Percentiles rank a stretch among this genome's conserved stretches.
Conservation (phyloP, 2,888 invertebrate genomes). For the Ganaspis brasiliensis region DNA sequence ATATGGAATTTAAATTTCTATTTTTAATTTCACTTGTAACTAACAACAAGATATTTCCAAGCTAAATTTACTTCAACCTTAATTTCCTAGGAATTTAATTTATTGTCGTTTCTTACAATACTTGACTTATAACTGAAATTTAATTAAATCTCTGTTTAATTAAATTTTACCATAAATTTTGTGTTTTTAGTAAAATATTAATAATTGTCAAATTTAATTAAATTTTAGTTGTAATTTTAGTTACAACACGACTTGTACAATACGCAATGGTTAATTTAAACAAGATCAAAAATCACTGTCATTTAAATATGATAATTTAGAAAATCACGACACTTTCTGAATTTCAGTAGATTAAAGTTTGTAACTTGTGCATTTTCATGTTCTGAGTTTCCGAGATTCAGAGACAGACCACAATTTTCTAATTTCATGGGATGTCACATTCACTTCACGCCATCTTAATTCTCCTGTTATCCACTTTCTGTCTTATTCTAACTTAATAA, state of each 20-base stretch:
- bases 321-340: conserved; percentile 30
- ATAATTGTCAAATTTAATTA: too few species aligned
- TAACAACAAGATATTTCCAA: too few species aligned
- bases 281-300: background rate
- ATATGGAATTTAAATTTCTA: too few species aligned
- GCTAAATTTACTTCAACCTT: too few species aligned
- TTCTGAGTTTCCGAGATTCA: conserved; percentile 31
- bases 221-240: too few species aligned
- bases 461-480: conserved; percentile 18
- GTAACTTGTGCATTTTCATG: conserved; percentile 46
- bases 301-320: conserved; percentile 44
- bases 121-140: too few species aligned
- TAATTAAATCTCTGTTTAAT: too few species aligned
- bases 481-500: conserved; percentile 8
- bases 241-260: conserved; percentile 2
- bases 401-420: conserved; percentile 10
- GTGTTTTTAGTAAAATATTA: too few species aligned
- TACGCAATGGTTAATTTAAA: background rate
- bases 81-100: too few species aligned
- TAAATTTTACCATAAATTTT: too few species aligned
- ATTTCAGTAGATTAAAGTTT: conserved; percentile 48
- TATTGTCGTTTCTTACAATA: too few species aligned
- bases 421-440: conserved; percentile 35
- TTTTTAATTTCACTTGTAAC: too few species aligned
- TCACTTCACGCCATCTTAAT: conserved; percentile 27